Conservation (phyloP, 2,113 vertebrate genomes). For the Triplophysa tibetana region DNA sequence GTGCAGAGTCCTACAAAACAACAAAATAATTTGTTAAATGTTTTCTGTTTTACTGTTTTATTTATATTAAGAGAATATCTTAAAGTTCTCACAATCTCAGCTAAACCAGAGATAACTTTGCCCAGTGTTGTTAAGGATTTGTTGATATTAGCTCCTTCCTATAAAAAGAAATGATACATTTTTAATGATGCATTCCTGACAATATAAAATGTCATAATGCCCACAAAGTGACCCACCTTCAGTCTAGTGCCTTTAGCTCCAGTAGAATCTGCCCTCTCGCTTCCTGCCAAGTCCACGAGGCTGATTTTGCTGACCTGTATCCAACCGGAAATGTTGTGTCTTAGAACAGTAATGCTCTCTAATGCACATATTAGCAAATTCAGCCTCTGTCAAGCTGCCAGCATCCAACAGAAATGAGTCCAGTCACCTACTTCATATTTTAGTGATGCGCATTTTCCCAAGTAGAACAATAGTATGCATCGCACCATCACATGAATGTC, state of each 20-base stretch:
- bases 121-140: conserved; percentile 96
- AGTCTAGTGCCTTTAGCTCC: conserved; percentile 96
- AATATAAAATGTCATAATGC: background rate
- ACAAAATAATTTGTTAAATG: conserved; percentile 1
- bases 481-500: background rate
- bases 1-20: conserved; percentile 84
- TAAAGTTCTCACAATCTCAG: conserved; percentile 83
- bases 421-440: background rate
- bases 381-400: background rate
- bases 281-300: conserved; percentile 94
- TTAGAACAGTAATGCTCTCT: conserved; percentile 29
- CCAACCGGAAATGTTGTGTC: conserved; percentile 1
- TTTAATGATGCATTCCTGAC: background rate
- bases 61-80: background rate
- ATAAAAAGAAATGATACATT: conserved; percentile 33
- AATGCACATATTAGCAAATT: conserved; percentile 28
- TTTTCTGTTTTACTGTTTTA: too few relatives aligned
- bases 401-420: background rate
- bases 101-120: conserved; percentile 95
- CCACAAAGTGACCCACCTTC: conserved; percentile 77
- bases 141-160: conserved; percentile 99
- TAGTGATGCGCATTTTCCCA: background rate
- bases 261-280: conserved; percentile 92
- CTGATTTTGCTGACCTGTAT: conserved; percentile 96
- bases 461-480: background rate